phyloP scores from a whole-genome alignment of 2,888 invertebrate genomes.

The Dioctria linearis region DNA sequence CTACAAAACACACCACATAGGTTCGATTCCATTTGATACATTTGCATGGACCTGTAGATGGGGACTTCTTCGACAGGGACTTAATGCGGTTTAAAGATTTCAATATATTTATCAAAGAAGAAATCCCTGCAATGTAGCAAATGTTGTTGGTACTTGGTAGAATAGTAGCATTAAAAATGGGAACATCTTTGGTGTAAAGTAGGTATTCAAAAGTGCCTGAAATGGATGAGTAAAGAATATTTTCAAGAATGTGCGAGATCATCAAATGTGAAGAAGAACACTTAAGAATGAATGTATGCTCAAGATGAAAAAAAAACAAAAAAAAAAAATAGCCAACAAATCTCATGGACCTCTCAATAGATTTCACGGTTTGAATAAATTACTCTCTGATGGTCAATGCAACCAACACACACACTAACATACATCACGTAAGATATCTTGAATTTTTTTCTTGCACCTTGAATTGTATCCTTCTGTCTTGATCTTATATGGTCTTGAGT shows the following conservation, averaged over 20 bases:
- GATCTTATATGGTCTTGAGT: not conserved
- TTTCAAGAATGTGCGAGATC: too few relatives aligned
- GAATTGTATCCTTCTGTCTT: not conserved
- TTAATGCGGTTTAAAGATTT: not conserved
- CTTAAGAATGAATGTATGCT: slow-evolving; percentile 6
- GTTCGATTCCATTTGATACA: slow-evolving; percentile 16
- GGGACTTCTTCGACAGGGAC: not conserved
- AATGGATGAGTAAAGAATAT: too few relatives aligned
- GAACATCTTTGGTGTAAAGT: slow-evolving; percentile 52
- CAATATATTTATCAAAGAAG: slow-evolving; percentile 21
- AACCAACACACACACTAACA: not conserved
- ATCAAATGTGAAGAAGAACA: not conserved
- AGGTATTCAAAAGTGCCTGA: slow-evolving; percentile 39
- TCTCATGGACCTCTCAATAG: slow-evolving; percentile 12
- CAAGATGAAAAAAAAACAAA: slow-evolving; percentile 6
- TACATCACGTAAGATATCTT: not conserved
- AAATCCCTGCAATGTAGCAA: not conserved
- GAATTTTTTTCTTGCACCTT: not conserved
- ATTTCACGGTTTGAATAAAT: slow-evolving; percentile 32
- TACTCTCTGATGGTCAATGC: slow-evolving; percentile 8
- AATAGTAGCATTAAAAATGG: slow-evolving; percentile 45
- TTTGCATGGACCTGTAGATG: slow-evolving; percentile 7
- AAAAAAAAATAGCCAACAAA: not conserved
- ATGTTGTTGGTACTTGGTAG: not conserved
- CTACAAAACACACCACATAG: not conserved